Percentiles rank a stretch among this genome's conserved stretches.
phyloP scores from a whole-genome alignment of 1,140 invertebrate species.

The Cydia strobilella region DNA sequence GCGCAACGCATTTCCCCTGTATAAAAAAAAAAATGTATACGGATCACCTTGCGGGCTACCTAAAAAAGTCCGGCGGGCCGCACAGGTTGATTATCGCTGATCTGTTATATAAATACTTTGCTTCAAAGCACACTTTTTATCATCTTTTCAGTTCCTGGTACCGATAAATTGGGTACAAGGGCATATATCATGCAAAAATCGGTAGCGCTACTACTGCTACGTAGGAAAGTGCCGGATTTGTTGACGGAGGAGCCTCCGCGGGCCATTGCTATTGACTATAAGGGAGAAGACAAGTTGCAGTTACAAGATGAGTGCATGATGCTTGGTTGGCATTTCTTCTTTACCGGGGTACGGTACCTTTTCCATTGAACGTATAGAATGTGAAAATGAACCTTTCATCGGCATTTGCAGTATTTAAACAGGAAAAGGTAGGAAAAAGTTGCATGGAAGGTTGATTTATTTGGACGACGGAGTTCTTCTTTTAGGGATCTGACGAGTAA shows the following conservation, averaged over 20 bases:
- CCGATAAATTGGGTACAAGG: background rate
- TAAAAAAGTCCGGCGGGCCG: too few species aligned
- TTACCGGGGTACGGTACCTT: background rate
- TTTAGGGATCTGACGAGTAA: too few species aligned
- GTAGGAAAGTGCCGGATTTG: background rate
- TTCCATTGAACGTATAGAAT: background rate
- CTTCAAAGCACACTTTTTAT: background rate
- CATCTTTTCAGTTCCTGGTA: background rate
- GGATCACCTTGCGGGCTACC: too few species aligned
- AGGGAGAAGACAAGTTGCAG: background rate
- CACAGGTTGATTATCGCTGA: too few species aligned
- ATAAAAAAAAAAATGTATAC: too few species aligned
- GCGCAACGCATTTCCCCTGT: too few species aligned
- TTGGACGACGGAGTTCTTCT: too few species aligned
- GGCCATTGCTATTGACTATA: slow-evolving; percentile 7
- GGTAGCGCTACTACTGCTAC: background rate
- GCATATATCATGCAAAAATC: slow-evolving; percentile 14
- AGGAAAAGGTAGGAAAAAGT: too few species aligned
- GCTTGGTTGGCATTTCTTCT: slow-evolving; percentile 28
- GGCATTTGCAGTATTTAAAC: too few species aligned
- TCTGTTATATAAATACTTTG: too few species aligned
- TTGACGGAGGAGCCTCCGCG: background rate
- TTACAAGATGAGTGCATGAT: slow-evolving; percentile 22
- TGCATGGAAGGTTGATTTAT: too few species aligned
- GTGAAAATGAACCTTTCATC: too few species aligned